Percentiles rank a stretch among this genome's conserved stretches.
Evolutionary conservation across 2,797 vertebrate species (phyloP).

Genomic region (Scleropages formosus): DNA sequence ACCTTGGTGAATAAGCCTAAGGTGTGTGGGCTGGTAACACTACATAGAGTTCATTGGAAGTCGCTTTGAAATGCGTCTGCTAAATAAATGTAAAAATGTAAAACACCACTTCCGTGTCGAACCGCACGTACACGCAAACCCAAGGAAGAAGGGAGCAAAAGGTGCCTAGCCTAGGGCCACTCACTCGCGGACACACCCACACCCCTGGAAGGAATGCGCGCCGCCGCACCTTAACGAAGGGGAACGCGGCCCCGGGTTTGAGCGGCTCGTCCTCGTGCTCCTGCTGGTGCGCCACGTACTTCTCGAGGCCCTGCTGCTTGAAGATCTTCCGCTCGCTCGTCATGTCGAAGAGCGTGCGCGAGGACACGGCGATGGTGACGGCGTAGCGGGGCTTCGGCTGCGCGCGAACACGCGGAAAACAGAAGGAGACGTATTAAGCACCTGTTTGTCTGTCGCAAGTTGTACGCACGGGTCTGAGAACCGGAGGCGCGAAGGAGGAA

Average conservation of each 20-base stretch:
- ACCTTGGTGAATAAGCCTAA: too few relatives aligned
- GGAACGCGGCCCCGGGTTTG: slow-evolving; percentile 80
- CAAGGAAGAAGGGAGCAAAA: too few relatives aligned
- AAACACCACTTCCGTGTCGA: too few relatives aligned
- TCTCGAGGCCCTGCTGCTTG: slow-evolving; percentile 81
- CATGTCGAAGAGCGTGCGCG: slow-evolving; percentile 87
- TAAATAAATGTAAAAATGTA: too few relatives aligned
- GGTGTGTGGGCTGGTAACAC: too few relatives aligned
- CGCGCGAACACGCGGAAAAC: background rate
- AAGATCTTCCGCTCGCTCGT: slow-evolving; percentile 78
- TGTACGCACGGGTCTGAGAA: background rate
- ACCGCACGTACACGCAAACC: background rate
- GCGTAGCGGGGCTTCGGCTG: slow-evolving; percentile 86
- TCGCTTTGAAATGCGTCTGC: too few relatives aligned
- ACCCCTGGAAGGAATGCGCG: background rate
- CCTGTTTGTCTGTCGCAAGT: background rate
- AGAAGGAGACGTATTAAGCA: background rate
- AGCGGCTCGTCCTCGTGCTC: slow-evolving; percentile 79
- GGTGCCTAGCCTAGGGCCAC: too few relatives aligned
- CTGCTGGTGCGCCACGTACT: slow-evolving; percentile 81
- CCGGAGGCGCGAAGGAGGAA: slow-evolving; percentile 16
- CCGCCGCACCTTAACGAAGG: slow-evolving; percentile 84
- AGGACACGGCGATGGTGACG: slow-evolving; percentile 89
- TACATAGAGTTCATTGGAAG: too few relatives aligned
- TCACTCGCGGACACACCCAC: too few relatives aligned